A percentile compares a stretch with the other conserved stretches of the same genome.
These are phyloP conservation scores for Sternotherus odoratus DNA, from an alignment of 2,797 vertebrate genomes.

Conservation along the genomic window DNA sequence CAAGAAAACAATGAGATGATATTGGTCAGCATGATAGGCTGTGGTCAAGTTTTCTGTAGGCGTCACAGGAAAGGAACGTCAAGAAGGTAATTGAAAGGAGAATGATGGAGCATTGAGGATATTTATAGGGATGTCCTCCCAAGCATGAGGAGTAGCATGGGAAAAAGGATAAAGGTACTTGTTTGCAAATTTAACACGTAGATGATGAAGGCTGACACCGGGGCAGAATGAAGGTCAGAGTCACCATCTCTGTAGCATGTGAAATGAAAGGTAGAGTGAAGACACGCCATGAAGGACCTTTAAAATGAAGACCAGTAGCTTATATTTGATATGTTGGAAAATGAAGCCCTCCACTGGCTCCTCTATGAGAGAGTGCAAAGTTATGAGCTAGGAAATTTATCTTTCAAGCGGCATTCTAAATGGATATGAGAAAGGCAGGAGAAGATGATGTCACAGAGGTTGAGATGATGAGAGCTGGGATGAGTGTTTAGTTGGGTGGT, in stretches of 20 bases:
- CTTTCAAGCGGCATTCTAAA: neutral
- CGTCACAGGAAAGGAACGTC: neutral
- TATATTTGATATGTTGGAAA: neutral
- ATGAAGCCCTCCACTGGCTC: neutral
- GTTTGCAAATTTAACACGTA: neutral
- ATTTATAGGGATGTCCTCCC: neutral
- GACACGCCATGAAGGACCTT: neutral
- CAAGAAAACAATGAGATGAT: neutral
- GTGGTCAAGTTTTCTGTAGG: neutral
- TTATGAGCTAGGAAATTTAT: neutral
- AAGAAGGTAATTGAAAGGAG: neutral
- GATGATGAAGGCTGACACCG: neutral
- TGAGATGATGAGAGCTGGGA: neutral
- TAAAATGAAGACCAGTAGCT: neutral
- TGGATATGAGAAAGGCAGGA: neutral
- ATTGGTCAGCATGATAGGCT: neutral
- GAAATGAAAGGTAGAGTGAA: neutral
- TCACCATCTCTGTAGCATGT: accelerated
- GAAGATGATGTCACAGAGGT: neutral
- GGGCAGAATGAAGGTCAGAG: neutral
- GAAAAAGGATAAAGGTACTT: neutral
- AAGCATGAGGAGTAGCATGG: too few species aligned
- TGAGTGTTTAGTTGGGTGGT: neutral
- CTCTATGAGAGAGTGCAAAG: neutral
- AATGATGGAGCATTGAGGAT: neutral